Base-by-base conservation (phyloP, 1,140 invertebrate genomes). In the Sycobia sp. region DNA sequence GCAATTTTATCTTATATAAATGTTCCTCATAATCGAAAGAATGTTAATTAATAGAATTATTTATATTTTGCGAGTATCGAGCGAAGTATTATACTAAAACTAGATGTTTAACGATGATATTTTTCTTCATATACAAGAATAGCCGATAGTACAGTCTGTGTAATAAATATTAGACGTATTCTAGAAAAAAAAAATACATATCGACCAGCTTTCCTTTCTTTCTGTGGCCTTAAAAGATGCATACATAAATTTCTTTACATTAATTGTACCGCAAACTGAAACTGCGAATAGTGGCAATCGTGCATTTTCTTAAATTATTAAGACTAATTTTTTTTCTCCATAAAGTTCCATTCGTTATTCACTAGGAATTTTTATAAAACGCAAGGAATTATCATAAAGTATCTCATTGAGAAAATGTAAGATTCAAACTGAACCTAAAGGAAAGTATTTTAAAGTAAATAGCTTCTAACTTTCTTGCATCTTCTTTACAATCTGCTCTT, bases 141-240 rank as follows among this genome's bases (percentile, higher is more conserved):
- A 59, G 20, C 32, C 1, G 23, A 44, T 43, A 16, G 20, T 38
- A n/a, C 4, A 44, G n/a, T 61, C 25, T 7, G 22, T 46, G n/a
- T 34, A 29, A 54, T 38, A 4, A 54, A n/a, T 38, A 46, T 51
- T 34, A 46, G 32, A 54, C 36, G 51, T 46, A 47, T 16, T 46
- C 43, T 43, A 51, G 14, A 62, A 23, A 61, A 51, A 11, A 62
- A 23, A 61, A 53, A 62, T 20, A 54, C 59, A 54, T 44, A 54
- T 38, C 59, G 50, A n/a, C 32, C 13, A 46, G 32, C 46, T 62
- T 54, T 38, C 7, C 50, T 36, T 62, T 54, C 7, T 41, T 60
- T 32, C 18, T 47, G 22, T n/a, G 5, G n/a, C 25, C 29, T 13
- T 46, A 34, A n/a, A 46, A 32, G 11, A 14, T 56, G 3, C 3